Percentiles rank a stretch among this genome's conserved stretches.
Conservation (phyloP, 1,140 invertebrate species). For the Dendroctonus valens region DNA sequence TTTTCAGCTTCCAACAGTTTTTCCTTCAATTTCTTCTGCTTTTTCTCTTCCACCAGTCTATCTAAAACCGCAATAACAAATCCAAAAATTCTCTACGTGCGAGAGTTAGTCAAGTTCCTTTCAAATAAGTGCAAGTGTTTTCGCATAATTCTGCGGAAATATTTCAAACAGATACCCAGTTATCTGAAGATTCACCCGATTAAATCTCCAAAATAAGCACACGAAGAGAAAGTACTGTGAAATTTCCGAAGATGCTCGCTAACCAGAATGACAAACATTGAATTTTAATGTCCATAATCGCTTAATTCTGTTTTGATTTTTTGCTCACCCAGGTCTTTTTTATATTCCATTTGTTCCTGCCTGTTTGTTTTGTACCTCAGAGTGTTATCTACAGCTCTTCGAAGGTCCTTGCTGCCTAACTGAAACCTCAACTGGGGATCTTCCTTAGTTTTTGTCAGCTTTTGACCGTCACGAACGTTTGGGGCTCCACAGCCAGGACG, state of each 20-base stretch:
- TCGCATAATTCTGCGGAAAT: no score
- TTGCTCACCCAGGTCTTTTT: constrained; percentile 54
- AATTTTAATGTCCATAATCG: no score
- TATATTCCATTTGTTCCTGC: constrained; percentile 53
- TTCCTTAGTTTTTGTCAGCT: constrained; percentile 52
- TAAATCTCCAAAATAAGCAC: no score
- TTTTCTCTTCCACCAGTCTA: constrained; percentile 45
- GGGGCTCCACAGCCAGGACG: constrained; percentile 48
- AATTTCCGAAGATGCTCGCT: no score
- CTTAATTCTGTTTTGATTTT: no score
- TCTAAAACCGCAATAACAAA: constrained; percentile 35
- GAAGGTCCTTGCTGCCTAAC: constrained; percentile 51
- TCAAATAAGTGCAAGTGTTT: no score
- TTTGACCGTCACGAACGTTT: constrained; percentile 47
- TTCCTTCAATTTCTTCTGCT: constrained; percentile 34
- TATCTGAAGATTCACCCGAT: no score
- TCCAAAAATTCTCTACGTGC: no score
- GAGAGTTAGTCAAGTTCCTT: no score
- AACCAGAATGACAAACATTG: no score
- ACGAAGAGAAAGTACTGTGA: no score
- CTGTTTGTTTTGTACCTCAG: constrained; percentile 55
- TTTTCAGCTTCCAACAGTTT: constrained; percentile 32
- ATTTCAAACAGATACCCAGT: no score
- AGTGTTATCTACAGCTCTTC: constrained; percentile 55
- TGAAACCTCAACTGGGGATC: constrained; percentile 55